Conservation (phyloP, 2,797 vertebrate species). For the Characodon lateralis region DNA sequence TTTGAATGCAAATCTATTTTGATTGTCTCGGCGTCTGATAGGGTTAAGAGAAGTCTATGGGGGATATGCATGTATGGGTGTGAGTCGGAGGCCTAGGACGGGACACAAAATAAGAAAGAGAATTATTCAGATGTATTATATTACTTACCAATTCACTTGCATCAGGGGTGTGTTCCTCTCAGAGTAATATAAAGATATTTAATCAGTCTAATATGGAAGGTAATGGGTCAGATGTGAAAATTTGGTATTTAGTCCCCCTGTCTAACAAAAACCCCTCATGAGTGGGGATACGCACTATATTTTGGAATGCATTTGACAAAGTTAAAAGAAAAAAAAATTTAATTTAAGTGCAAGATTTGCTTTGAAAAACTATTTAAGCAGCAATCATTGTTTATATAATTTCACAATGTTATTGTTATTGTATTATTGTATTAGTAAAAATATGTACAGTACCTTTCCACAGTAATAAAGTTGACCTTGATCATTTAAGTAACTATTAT, state of each 20-base stretch:
- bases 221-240: slow-evolving; percentile 56
- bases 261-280: not conserved
- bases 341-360: not conserved
- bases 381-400: not conserved
- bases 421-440: not conserved
- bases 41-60: slow-evolving; percentile 75
- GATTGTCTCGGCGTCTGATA: slow-evolving; percentile 76
- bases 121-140: slow-evolving; percentile 69
- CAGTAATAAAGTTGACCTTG: not conserved
- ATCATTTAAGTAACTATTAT: not conserved
- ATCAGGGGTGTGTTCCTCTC: slow-evolving; percentile 53
- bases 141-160: slow-evolving; percentile 69
- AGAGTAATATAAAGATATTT: slow-evolving; percentile 67
- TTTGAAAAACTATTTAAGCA: not conserved
- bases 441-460: too few relatives aligned
- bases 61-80: slow-evolving; percentile 70
- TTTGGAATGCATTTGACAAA: not conserved
- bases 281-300: not conserved
- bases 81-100: slow-evolving; percentile 42
- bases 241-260: not conserved
- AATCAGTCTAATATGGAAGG: slow-evolving; percentile 57
- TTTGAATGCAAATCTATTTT: slow-evolving; percentile 82
- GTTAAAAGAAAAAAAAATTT: not conserved
- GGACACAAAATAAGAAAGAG: slow-evolving; percentile 45
- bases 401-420: not conserved